Base-by-base conservation (phyloP, 2,888 invertebrate species). In the Phlogophora meticulosa region DNA sequence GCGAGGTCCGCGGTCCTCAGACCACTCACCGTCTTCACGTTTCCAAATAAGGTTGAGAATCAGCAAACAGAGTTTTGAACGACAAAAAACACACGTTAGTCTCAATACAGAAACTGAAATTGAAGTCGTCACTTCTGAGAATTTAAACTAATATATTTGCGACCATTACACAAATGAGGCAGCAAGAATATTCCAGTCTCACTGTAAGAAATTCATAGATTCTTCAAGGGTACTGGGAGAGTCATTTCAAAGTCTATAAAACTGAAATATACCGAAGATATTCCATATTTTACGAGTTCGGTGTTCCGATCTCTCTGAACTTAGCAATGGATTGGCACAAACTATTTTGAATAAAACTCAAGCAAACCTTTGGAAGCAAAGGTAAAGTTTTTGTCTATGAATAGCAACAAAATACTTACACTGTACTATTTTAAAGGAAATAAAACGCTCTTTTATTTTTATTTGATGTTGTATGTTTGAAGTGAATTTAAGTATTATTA, bases 201-300 rank as follows among this genome's bases (percentile, higher is more conserved):
- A 49, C n/a, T 36, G n/a, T 42, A 45, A 76, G 17, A 71, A 55
- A 72, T 77, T 42, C 51, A 74, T 52, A 46, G 53, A 61, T 62
- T 62, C 55, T 59, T 61, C 34, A 42, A 51, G 13, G 42, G 40
- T 62, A 52, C 60, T 66, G 49, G 28, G 40, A 58, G 55, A 51
- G 55, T 68, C 58, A 62, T 68, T 68, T 62, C 48, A 78, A 73
- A 62, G 58, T 73, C 59, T 24, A 73, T 76, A 68, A 76, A 76
- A 62, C 59, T 62, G 36, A 43, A 62, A 73, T 62, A 78, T 56
- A 46, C 49, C 36, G 17, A 75, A 78, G 60, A 68, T 66, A 68
- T 75, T 65, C 57, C 61, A 76, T 79, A 79, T 71, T 76, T 80
- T 72, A 81, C 45, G 79, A 76, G 52, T 64, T 64, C 49, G 17